Conservation (phyloP, 2,113 vertebrate species). For the Barbus barbus region DNA sequence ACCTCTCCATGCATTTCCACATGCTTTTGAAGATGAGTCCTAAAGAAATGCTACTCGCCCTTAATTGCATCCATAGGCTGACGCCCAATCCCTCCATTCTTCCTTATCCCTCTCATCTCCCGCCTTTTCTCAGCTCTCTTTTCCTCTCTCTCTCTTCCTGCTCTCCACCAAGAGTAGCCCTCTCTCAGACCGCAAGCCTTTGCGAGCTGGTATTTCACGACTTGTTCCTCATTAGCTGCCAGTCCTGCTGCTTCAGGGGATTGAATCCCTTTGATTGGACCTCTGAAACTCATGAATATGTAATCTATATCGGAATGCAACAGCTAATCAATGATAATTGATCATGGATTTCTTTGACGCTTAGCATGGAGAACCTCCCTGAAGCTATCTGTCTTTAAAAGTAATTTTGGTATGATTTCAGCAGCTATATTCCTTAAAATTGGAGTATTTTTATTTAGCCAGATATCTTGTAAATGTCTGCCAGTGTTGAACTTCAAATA, state of each 20-base stretch:
- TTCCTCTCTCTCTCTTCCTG: not conserved
- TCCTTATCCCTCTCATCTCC: conserved; percentile 6
- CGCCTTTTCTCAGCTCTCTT: not conserved
- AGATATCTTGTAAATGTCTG: not conserved
- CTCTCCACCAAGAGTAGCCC: conserved; percentile 30
- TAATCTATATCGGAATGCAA: conserved; percentile 38
- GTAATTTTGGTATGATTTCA: not conserved
- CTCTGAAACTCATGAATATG: conserved; percentile 37
- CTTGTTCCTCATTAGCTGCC: no score
- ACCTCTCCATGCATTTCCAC: conserved; percentile 44
- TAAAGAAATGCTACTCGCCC: conserved; percentile 57
- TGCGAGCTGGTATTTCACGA: no score
- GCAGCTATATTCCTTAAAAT: not conserved
- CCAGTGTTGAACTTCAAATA: not conserved
- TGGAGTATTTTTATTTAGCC: not conserved
- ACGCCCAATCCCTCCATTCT: not conserved
- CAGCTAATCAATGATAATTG: conserved; percentile 11
- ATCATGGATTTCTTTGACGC: not conserved
- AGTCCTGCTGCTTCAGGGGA: no score
- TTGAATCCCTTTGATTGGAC: conserved; percentile 55
- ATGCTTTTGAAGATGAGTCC: conserved; percentile 59
- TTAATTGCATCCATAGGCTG: conserved; percentile 55
- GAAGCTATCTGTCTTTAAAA: not conserved
- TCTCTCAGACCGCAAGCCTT: no score
- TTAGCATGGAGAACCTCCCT: not conserved